Evolutionary conservation across 2,888 invertebrate species (phyloP).

Genomic region (Drosophila trichaetosa): DNA sequence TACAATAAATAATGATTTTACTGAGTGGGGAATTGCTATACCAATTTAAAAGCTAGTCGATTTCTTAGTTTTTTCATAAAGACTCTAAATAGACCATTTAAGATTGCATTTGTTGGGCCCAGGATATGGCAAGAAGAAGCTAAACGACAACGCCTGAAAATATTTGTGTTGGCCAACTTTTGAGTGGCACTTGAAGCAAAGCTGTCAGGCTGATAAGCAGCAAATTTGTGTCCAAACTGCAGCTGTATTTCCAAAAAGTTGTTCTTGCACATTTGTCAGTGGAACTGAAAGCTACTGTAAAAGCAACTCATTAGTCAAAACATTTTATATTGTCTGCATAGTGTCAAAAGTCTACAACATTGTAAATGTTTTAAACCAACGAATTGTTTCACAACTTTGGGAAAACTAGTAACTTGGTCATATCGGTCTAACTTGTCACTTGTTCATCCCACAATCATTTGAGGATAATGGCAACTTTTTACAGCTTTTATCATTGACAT

Average conservation of each 20-base stretch:
- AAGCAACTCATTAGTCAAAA: background rate
- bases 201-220: constrained; percentile 4
- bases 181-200: background rate
- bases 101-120: background rate
- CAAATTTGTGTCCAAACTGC: background rate
- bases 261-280: background rate
- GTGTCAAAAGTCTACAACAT: background rate
- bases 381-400: background rate
- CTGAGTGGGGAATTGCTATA: background rate
- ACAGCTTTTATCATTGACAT: background rate
- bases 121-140: background rate
- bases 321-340: background rate
- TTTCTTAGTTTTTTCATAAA: background rate
- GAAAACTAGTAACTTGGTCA: background rate
- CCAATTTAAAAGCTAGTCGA: background rate
- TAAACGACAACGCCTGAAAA: constrained; percentile 5
- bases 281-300: background rate
- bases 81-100: background rate
- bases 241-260: background rate
- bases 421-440: background rate
- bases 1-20: background rate
- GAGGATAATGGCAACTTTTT: background rate
- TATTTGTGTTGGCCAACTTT: constrained; percentile 21
- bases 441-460: background rate
- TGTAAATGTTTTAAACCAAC: background rate